Percentiles rank a stretch among this genome's conserved stretches.
These are phyloP conservation scores for Phallusia fumigata DNA, from an alignment of 23 tunicate species.

Conservation along the genomic window DNA sequence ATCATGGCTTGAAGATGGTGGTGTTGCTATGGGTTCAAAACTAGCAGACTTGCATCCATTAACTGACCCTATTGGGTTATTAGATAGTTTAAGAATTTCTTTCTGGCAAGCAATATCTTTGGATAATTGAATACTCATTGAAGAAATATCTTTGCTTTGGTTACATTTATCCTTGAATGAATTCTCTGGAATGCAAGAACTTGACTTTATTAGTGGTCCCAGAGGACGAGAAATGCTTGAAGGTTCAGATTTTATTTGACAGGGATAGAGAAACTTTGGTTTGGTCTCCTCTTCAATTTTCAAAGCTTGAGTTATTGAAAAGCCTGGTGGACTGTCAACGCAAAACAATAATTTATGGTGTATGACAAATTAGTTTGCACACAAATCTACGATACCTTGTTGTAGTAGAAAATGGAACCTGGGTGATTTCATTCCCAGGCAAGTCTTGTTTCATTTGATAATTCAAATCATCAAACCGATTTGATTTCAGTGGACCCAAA, in stretches of 20 bases:
- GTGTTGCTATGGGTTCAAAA: not conserved
- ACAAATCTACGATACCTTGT: not conserved
- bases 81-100: no score
- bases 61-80: no score
- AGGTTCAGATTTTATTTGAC: not conserved
- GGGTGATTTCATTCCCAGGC: not conserved
- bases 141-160: not conserved
- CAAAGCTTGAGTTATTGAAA: not conserved
- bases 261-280: not conserved
- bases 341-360: not conserved
- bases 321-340: not conserved
- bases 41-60: not conserved
- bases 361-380: not conserved
- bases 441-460: slow-evolving; percentile 18
- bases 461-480: slow-evolving; percentile 38
- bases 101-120: no score
- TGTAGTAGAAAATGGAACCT: not conserved
- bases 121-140: no score
- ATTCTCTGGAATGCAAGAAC: not conserved
- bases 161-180: not conserved
- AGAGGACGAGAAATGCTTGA: not conserved
- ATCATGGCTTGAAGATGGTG: not conserved
- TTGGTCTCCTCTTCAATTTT: not conserved
- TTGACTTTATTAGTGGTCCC: not conserved
- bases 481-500: slow-evolving; percentile 24